Conservation (phyloP, 2,113 vertebrate genomes). For the Elgaria multicarinata region DNA sequence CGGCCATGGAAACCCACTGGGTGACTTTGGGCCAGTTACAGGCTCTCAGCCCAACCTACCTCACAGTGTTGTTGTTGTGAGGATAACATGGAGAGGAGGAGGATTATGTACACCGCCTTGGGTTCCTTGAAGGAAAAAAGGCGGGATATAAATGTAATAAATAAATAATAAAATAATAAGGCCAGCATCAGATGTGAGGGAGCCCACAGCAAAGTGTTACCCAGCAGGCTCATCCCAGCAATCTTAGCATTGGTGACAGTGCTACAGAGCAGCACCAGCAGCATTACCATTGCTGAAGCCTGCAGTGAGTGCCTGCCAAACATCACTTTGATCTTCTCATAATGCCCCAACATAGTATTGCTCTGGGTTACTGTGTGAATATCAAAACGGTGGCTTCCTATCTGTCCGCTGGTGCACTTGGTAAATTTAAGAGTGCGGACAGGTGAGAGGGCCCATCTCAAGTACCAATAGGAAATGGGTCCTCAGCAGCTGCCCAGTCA, state of each 20-base stretch:
- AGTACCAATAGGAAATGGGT: neutral
- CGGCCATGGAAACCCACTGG: no score
- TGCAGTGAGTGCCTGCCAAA: neutral
- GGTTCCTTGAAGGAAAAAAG: no score
- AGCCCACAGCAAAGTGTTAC: neutral
- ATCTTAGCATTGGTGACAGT: neutral
- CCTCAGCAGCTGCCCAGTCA: neutral
- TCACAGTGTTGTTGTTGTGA: no score
- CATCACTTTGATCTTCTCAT: neutral
- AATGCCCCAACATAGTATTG: neutral
- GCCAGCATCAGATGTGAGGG: neutral
- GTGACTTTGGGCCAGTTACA: no score
- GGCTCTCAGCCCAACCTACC: no score
- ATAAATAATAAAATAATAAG: no score
- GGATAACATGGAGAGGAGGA: no score
- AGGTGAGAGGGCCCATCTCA: neutral
- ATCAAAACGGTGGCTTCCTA: neutral
- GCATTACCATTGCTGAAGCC: neutral
- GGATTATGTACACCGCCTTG: no score
- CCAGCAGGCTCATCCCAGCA: neutral
- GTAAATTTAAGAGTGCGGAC: neutral
- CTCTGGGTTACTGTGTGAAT: neutral
- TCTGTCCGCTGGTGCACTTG: neutral
- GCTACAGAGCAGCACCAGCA: neutral
- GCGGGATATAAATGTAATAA: no score